Base-by-base conservation (phyloP, 2,888 invertebrate genomes). In the Bugulina stolonifera region DNA sequence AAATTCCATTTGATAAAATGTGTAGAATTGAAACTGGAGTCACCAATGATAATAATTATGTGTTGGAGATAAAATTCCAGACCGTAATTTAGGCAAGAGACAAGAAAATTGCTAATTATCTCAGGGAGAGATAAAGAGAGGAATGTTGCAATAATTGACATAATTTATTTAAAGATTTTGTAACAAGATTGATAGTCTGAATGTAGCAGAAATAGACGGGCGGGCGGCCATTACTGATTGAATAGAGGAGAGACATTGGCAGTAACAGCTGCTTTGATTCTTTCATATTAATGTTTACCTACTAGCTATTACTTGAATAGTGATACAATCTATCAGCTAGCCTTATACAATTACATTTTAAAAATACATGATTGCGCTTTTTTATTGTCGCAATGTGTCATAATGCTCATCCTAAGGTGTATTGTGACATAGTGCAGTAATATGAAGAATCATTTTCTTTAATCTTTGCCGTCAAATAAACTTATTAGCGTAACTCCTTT, bases 401-500 rank as follows among this genome's bases (percentile, higher is more conserved):
- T n/a, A n/a, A n/a, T n/a, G n/a, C n/a, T n/a, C n/a, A n/a, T n/a
- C n/a, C n/a, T n/a, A n/a, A n/a, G n/a, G n/a, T n/a, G n/a, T n/a
- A n/a, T n/a, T n/a, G n/a, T n/a, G n/a, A n/a, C n/a, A n/a, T n/a
- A n/a, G n/a, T n/a, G n/a, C n/a, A n/a, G n/a, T n/a, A n/a, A n/a
- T n/a, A n/a, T n/a, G n/a, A n/a, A n/a, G 32, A 14, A 25, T 18
- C 22, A 18, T 23, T 32, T 10, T 64, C 32, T 64, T 34, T 64
- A n/a, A 64, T 64, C 64, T 64, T 29, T 64, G 32, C 64, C 64
- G 64, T 25, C 64, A 64, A 34, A 64, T 32, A 64, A 27, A 34
- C 64, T 23, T 32, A 64, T 64, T 34, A 64, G n/a, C 25, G 27
- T 64, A 5, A 5, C 18, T 5, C 32, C 64, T 32, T 25, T 57